These are phyloP conservation scores for Glandiceps talaboti DNA, from an alignment of 53 echinoderm and acorn worm species.

Conservation along the genomic window DNA sequence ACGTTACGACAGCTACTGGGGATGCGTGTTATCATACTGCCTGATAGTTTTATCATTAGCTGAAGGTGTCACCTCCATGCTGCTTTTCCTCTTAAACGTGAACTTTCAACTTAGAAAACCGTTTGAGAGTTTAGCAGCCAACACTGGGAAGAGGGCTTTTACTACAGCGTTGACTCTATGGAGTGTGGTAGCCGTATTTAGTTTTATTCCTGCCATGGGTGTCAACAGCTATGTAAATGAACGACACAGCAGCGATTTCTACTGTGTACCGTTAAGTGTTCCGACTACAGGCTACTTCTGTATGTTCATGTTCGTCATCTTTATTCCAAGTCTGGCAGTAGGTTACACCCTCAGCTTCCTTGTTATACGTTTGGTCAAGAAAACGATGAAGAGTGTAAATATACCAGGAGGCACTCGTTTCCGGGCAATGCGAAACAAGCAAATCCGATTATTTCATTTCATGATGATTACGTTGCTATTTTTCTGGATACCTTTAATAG, in stretches of 20 bases:
- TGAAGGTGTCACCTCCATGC: not conserved
- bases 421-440: not conserved
- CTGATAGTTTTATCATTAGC: not conserved
- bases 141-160: not conserved
- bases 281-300: not conserved
- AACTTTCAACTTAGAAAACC: not conserved
- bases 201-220: not conserved
- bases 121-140: not conserved
- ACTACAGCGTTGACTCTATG: not conserved
- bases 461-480: not conserved
- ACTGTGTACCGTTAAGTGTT: not conserved
- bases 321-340: not conserved
- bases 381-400: not conserved
- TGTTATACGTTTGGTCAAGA: not conserved
- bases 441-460: not conserved
- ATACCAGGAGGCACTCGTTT: not conserved
- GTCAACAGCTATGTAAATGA: not conserved
- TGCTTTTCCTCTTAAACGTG: not conserved
- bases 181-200: not conserved
- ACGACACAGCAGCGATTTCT: not conserved
- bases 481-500: not conserved
- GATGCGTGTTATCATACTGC: not conserved
- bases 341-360: not conserved
- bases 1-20: not conserved
- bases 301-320: not conserved